Conservation (phyloP, 2,113 vertebrate species). For the Carollia perspicillata region DNA sequence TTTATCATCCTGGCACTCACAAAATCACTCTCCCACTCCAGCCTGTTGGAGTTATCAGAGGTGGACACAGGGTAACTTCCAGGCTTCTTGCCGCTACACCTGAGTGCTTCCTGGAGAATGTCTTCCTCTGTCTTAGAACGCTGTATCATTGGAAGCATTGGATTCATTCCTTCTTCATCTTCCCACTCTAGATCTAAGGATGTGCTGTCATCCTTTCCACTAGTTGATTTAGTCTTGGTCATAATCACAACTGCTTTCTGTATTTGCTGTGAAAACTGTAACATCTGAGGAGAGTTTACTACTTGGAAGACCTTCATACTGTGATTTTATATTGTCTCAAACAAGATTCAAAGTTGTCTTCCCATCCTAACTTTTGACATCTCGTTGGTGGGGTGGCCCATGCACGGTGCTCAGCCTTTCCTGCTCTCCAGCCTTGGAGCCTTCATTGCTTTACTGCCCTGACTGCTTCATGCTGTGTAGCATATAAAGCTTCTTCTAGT, state of each 20-base stretch:
- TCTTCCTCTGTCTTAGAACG: constrained; percentile 96
- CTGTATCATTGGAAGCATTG: constrained; percentile 89
- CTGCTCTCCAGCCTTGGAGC: constrained; percentile 89
- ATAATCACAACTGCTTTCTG: constrained; percentile 95
- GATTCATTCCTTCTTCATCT: constrained; percentile 97
- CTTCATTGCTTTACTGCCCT: constrained; percentile 95
- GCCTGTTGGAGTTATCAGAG: constrained; percentile 93
- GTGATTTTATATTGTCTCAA: constrained; percentile 89
- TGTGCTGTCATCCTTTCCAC: constrained; percentile 92
- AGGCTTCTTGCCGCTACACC: constrained; percentile 79
- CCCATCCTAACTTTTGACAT: constrained; percentile 83
- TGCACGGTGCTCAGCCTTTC: constrained; percentile 83
- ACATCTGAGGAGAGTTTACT: constrained; percentile 92
- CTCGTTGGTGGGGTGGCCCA: constrained; percentile 78
- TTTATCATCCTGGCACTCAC: constrained; percentile 91
- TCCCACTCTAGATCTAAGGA: constrained; percentile 98
- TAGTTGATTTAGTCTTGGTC: constrained; percentile 94
- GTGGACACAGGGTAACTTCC: constrained; percentile 90
- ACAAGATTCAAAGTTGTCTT: constrained; percentile 90
- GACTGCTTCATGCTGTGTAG: constrained; percentile 95
- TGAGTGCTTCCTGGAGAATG: constrained; percentile 93
- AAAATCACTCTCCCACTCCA: constrained; percentile 99
- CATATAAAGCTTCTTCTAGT: constrained; percentile 98
- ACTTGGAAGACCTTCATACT: constrained; percentile 92
- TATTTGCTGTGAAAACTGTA: constrained; percentile 93